Base-by-base conservation (phyloP, 2,113 vertebrate genomes). In the Anguilla japonica region DNA sequence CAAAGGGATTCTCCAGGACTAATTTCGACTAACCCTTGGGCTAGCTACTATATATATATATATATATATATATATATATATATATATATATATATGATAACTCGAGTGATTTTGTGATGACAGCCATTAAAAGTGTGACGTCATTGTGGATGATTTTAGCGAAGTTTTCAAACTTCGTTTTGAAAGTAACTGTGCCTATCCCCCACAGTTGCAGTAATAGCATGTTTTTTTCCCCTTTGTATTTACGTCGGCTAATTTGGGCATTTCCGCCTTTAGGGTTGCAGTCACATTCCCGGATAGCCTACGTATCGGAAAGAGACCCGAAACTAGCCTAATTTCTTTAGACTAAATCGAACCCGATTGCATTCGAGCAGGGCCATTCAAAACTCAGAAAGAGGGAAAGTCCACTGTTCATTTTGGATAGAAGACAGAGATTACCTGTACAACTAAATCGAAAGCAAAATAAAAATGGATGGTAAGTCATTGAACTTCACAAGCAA, bases 231-330 rank as follows among this genome's bases (percentile, higher is more conserved):
- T 53, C 50, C 11, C 82, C 89, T 91, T 90, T 91, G 78, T 90
- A 92, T 34, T 88, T 93, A 91, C 94, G 95, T 95, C 93, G 94
- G 92, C 84, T 14, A 53, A 53, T 53, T 53, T 87, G 95, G 94
- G 95, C 94, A 94, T 95, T 95, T 95, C 95, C 95, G 95, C 92
- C 89, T 88, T 75, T 92, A 34, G 79, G 20, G 34, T 79, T 39
- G 56, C 56, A 75, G 26, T 75, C 71, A 75, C 71, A 75, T 26
- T 75, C 71, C 71, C 71, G 71, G 71, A 75, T 75, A 46, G 43
- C 5, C 43, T 46, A 75, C 71, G 9, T 34, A 29, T 67, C 40
- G 39, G 3, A 53, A 50, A 26, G 13, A 40, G 79, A 53, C 53
- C 20, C 29, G 79, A 81, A 81, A 81, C 79, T 79, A 71, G 43